Evolutionary conservation across 2,113 vertebrate genomes (phyloP).

Genomic region (Lagopus leucura): DNA sequence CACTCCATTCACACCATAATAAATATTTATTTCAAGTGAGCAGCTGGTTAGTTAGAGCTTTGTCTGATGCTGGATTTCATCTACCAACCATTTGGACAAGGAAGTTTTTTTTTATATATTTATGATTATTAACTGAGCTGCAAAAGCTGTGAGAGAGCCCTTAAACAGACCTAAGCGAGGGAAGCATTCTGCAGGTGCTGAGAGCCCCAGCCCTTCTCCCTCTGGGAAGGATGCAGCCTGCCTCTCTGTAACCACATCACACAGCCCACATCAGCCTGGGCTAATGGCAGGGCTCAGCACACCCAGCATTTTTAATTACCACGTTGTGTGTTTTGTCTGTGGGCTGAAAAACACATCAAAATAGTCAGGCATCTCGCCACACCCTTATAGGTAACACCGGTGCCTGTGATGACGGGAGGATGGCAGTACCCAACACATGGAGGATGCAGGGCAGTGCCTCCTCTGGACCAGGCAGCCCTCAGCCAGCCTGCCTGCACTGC

Average conservation of each 20-base stretch:
- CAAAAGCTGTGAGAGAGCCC: not conserved
- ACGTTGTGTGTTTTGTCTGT: fast-evolving
- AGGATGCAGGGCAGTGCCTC: not conserved
- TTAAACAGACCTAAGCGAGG: not conserved
- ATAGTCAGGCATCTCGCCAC: not conserved
- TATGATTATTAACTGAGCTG: not conserved
- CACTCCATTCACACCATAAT: not conserved
- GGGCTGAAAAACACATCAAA: not conserved
- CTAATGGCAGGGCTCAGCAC: not conserved
- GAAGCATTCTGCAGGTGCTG: not conserved
- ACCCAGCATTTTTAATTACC: not conserved
- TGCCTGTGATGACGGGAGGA: not conserved
- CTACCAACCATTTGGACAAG: not conserved
- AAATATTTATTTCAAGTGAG: constrained; percentile 53
- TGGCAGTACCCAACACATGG: not conserved
- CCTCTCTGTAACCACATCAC: not conserved
- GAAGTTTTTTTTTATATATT: not conserved
- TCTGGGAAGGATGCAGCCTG: not conserved
- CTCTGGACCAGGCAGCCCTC: not conserved
- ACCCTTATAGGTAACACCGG: not conserved
- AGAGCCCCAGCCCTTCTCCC: fast-evolving
- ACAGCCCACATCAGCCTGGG: not conserved
- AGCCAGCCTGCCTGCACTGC: not conserved
- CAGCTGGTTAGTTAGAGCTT: constrained; percentile 34
- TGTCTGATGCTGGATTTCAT: not conserved